These are phyloP conservation scores for Brachionus calyciflorus DNA, from an alignment of 1,140 invertebrate genomes.

Conservation along the genomic window DNA sequence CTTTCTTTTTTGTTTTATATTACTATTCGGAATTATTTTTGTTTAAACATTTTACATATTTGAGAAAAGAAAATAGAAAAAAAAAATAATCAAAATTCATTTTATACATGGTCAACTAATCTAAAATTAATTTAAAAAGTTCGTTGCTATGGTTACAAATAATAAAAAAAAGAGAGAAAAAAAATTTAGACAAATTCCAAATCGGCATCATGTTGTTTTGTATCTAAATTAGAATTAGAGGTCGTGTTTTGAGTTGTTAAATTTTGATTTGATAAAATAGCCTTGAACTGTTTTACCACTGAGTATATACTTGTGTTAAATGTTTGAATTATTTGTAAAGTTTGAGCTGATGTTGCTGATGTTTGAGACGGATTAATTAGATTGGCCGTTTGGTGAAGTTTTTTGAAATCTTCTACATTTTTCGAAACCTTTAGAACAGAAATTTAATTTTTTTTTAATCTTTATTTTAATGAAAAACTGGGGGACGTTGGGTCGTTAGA, in stretches of 20 bases:
- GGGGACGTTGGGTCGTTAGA: too few species aligned
- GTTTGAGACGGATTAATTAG: constrained; percentile 10
- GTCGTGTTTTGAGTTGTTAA: background rate
- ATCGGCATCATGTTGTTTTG: constrained; percentile 15
- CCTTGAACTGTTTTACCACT: constrained; percentile 26
- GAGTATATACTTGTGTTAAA: constrained; percentile 41
- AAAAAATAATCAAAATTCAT: background rate
- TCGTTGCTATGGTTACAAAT: constrained; percentile 33
- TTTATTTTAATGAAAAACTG: background rate
- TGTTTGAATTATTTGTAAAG: constrained; percentile 38
- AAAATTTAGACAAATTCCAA: constrained; percentile 29
- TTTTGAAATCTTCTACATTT: constrained; percentile 7
- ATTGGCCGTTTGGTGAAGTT: constrained; percentile 17
- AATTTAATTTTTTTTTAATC: background rate
- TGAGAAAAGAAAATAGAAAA: background rate
- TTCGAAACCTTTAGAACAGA: background rate
- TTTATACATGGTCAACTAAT: constrained; percentile 4
- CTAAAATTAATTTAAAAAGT: too few species aligned
- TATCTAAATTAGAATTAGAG: constrained; percentile 4
- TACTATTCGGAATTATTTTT: constrained; percentile 3
- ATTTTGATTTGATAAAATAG: background rate
- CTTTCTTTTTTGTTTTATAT: too few species aligned
- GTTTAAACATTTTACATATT: constrained; percentile 41
- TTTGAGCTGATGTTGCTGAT: background rate
- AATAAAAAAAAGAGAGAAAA: too few species aligned